Evolutionary conservation across 2,888 invertebrate genomes (phyloP), one percentile per base, ranked within the genome.

Genomic region (Steinernema scapterisci): DNA sequence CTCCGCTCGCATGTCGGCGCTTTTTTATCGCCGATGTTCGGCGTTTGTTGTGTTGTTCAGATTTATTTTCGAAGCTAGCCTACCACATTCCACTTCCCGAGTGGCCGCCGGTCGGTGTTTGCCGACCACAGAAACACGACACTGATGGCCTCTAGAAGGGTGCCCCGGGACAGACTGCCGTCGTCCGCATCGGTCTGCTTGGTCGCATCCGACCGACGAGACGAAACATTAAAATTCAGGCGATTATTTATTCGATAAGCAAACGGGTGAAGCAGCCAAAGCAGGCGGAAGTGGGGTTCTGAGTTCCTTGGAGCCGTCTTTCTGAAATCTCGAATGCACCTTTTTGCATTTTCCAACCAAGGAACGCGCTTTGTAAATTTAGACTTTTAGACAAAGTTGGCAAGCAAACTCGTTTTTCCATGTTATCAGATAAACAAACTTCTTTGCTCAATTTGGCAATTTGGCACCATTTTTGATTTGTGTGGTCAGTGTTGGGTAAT

Each of bases 201-300:
- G 6, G 19, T 16, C n/a, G 48, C 48, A 48, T 16, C 48, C 19
- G 31, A 27, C 13, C 31, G 31, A 16, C 16, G 27, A 63, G 31
- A 31, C 63, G 63, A 63, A 63, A 63, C 63, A 63, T 63, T 63
- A 63, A 63, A 63, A 63, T 63, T 63, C 31, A 27, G 19, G 63
- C 27, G 63, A 63, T 27, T 63, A 63, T 13, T 63, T 63, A 31
- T 63, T 27, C 63, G 63, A 38, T 13, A 63, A 63, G 31, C 19
- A 63, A 23, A 54, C 54, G 54, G 13, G 6, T 51, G 11, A 63
- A 31, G 31, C 31, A 31, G 31, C 38, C 38, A 38, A 38, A 38
- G 38, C 38, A 38, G 38, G 38, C 38, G 38, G 38, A 38, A 38
- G 38, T 38, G 38, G 38, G 38, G 9, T 38, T 38, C 3, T 38